Conservation (phyloP, 64 coral and sea anemone species). For the Astreopora myriophthalma region DNA sequence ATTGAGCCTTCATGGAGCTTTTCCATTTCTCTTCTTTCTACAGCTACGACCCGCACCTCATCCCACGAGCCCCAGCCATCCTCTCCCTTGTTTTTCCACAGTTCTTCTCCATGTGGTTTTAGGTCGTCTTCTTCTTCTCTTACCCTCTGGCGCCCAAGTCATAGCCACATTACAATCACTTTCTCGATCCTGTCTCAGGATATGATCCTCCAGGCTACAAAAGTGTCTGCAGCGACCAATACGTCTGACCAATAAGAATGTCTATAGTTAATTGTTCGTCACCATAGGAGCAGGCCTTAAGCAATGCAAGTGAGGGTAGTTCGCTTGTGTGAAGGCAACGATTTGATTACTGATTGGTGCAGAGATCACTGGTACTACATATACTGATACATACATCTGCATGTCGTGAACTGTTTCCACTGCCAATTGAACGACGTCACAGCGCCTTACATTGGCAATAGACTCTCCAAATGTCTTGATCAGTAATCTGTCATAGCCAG, state of each 20-base stretch:
- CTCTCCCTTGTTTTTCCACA: no score
- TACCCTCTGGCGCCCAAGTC: no score
- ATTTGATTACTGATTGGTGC: slow-evolving; percentile 42
- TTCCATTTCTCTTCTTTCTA: no score
- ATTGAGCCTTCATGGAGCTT: no score
- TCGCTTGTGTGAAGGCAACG: background rate
- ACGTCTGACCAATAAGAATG: slow-evolving; percentile 26
- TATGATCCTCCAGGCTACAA: no score
- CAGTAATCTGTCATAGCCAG: background rate
- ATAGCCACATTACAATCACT: no score
- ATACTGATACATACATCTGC: background rate
- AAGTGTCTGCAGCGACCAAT: no score
- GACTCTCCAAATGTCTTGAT: slow-evolving; percentile 36
- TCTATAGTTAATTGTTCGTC: slow-evolving; percentile 12
- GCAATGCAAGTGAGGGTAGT: slow-evolving; percentile 5
- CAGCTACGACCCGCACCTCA: no score
- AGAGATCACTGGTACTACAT: slow-evolving; percentile 50
- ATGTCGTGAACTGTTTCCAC: slow-evolving; percentile 2
- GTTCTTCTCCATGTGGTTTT: no score
- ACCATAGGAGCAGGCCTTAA: background rate
- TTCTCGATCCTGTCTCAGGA: no score
- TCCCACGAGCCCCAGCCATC: no score
- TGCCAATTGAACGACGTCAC: slow-evolving; percentile 35
- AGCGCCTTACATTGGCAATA: background rate
- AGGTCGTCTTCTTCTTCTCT: no score